phyloP scores from a whole-genome alignment of 2,888 invertebrate species.

The Mesochorus sp. region DNA sequence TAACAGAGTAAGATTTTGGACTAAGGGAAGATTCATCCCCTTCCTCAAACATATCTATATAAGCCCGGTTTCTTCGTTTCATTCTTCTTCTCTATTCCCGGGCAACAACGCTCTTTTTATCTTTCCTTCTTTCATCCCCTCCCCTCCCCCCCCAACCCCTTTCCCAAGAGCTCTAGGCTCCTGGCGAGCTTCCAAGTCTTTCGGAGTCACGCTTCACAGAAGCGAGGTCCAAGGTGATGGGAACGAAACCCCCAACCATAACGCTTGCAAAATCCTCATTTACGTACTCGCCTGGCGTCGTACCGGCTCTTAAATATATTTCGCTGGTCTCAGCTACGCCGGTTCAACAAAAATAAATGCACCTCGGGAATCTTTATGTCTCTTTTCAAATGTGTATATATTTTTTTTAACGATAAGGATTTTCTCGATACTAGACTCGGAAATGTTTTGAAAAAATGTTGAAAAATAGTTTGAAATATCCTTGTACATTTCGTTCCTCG shows the following conservation, averaged over 20 bases:
- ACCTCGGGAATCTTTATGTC: no score
- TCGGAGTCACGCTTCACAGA: slow-evolving; percentile 45
- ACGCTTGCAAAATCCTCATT: slow-evolving; percentile 56
- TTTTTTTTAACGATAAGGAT: no score
- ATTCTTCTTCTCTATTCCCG: slow-evolving; percentile 16
- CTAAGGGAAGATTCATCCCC: slow-evolving; percentile 36
- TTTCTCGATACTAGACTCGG: no score
- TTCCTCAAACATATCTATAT: slow-evolving; percentile 27
- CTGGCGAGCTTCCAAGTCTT: slow-evolving; percentile 50
- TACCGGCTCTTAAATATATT: slow-evolving; percentile 14
- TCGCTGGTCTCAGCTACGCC: no score
- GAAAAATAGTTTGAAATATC: no score
- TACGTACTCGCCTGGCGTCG: slow-evolving; percentile 37
- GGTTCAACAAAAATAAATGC: no score
- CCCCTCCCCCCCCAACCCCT: slow-evolving; percentile 16
- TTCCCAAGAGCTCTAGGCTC: slow-evolving; percentile 42
- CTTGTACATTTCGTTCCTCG: no score
- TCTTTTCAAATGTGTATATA: no score
- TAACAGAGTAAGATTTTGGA: slow-evolving; percentile 41
- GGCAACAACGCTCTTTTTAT: slow-evolving; percentile 18
- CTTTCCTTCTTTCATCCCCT: slow-evolving; percentile 16
- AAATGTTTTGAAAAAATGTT: no score
- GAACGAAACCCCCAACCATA: slow-evolving; percentile 23
- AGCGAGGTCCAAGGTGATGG: slow-evolving; percentile 55
- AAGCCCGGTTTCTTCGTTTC: slow-evolving; percentile 28